Conservation (phyloP, 2,797 vertebrate species). For the Dendrocincla tyrannina region DNA sequence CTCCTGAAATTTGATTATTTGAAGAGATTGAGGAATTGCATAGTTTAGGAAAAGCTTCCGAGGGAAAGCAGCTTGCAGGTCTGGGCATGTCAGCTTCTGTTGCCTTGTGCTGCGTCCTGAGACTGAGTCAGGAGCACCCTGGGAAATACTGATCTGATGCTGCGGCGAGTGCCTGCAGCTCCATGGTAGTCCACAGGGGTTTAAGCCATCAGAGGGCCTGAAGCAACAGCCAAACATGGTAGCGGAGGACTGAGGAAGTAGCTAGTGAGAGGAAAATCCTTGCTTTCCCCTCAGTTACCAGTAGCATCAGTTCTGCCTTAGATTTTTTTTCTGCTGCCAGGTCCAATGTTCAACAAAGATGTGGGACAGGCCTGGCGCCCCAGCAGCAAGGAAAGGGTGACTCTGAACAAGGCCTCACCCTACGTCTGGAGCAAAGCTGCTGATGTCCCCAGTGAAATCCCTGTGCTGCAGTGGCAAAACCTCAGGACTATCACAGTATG, state of each 20-base stretch:
- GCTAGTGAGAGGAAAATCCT: background rate
- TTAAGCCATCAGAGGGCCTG: background rate
- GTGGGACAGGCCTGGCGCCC: background rate
- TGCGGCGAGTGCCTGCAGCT: background rate
- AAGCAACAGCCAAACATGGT: background rate
- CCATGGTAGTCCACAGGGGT: background rate
- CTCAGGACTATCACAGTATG: fast-evolving
- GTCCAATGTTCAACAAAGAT: background rate
- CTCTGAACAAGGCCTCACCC: background rate
- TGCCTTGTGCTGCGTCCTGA: background rate
- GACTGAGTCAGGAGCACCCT: background rate
- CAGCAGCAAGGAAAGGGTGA: background rate
- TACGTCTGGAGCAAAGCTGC: background rate
- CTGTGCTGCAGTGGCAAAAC: background rate
- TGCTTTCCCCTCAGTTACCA: background rate
- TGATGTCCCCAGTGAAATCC: background rate
- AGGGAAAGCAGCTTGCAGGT: background rate
- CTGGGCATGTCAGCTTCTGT: background rate
- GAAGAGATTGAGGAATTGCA: background rate
- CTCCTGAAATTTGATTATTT: background rate
- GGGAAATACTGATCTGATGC: background rate
- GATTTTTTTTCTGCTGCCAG: background rate
- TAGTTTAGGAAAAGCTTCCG: background rate
- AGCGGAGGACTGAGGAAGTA: background rate
- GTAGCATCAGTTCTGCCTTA: background rate